Evolutionary conservation across 2,113 vertebrate species (phyloP).

Genomic region (Phycodurus eques): DNA sequence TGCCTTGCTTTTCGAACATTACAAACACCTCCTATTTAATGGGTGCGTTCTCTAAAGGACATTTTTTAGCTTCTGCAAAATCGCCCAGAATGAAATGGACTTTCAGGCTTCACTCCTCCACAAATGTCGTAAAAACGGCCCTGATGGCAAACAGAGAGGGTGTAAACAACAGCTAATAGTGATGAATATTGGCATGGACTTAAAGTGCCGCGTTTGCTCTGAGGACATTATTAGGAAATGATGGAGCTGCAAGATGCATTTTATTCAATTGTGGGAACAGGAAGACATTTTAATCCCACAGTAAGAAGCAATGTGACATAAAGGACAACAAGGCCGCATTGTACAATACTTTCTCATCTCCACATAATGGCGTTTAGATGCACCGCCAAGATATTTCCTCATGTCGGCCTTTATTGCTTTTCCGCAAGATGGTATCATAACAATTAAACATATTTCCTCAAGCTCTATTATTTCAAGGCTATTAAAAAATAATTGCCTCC

Average conservation of each 20-base stretch:
- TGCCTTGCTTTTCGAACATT: not conserved
- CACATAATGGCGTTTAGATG: conserved; percentile 57
- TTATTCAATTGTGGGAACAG: not conserved
- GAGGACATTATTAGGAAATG: conserved; percentile 1
- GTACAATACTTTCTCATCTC: conserved; percentile 7
- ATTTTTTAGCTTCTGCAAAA: not conserved
- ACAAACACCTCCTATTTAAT: not conserved
- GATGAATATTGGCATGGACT: conserved; percentile 6
- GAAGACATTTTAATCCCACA: not conserved
- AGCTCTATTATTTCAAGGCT: conserved; percentile 72
- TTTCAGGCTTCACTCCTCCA: not conserved
- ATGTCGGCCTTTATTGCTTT: conserved; percentile 68
- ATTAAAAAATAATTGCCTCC: conserved; percentile 78
- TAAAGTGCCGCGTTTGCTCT: not conserved
- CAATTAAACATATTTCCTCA: conserved; percentile 76
- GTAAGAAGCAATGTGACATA: conserved; percentile 10
- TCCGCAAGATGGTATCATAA: conserved; percentile 70
- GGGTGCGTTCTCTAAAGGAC: not conserved
- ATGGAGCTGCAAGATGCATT: not conserved
- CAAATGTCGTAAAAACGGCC: not conserved
- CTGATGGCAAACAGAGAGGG: not conserved
- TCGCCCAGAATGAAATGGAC: not conserved
- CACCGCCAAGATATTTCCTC: conserved; percentile 53
- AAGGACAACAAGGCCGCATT: conserved; percentile 8
- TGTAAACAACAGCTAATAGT: conserved; percentile 7